Evolutionary conservation across 2,888 invertebrate species (phyloP).

Genomic region (Hirtodrosophila alboralis): DNA sequence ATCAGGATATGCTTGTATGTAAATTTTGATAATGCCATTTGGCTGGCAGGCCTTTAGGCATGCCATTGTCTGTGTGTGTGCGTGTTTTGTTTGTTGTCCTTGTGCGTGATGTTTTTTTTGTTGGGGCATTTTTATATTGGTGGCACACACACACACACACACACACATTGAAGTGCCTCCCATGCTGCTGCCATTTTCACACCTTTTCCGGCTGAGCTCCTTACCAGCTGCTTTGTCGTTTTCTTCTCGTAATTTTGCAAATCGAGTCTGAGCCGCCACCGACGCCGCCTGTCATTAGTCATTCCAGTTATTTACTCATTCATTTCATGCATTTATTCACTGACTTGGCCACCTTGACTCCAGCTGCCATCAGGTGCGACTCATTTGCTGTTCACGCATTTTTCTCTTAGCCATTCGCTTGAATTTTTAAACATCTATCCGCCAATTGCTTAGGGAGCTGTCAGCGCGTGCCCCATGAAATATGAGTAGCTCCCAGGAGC

Average conservation of each 20-base stretch:
- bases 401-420: slow-evolving; percentile 44
- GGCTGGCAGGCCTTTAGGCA: slow-evolving; percentile 39
- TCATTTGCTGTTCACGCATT: slow-evolving; percentile 66
- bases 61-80: slow-evolving; percentile 1
- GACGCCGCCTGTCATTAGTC: slow-evolving; percentile 65
- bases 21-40: slow-evolving; percentile 79
- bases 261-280: slow-evolving; percentile 46
- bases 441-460: slow-evolving; percentile 55
- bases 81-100: neutral
- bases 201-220: slow-evolving; percentile 49
- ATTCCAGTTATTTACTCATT: slow-evolving; percentile 77
- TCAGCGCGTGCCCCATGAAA: slow-evolving; percentile 64
- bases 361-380: slow-evolving; percentile 51
- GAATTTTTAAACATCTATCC: slow-evolving; percentile 59
- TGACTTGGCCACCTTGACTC: slow-evolving; percentile 14
- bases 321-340: slow-evolving; percentile 76
- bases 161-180: slow-evolving; percentile 19
- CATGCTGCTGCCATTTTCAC: slow-evolving; percentile 57
- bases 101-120: slow-evolving; percentile 2
- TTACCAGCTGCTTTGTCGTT: slow-evolving; percentile 14
- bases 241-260: slow-evolving; percentile 47
- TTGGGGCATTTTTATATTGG: too few species aligned
- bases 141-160: too few species aligned
- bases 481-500: slow-evolving; percentile 39
- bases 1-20: slow-evolving; percentile 80